Conservation (phyloP, 2,888 invertebrate genomes). For the Therioaphis trifolii region DNA sequence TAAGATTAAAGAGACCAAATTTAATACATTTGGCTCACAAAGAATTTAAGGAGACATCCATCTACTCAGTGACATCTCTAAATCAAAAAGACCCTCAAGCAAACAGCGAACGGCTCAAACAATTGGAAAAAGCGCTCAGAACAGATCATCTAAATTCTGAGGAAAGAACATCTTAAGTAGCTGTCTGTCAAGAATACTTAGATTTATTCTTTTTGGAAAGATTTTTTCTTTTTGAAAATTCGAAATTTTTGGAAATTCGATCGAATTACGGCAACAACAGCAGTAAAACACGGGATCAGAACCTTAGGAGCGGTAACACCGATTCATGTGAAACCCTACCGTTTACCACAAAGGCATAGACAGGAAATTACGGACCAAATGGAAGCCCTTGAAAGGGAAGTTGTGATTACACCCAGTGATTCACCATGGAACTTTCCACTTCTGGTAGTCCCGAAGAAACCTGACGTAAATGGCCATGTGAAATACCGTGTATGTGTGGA, state of each 20-base stretch:
- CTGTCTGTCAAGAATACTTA: background rate
- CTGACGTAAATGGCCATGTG: too few species aligned
- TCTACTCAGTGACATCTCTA: background rate
- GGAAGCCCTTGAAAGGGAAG: background rate
- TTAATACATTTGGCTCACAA: background rate
- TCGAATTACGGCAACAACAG: background rate
- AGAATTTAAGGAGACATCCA: background rate
- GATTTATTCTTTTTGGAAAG: background rate
- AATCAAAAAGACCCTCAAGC: background rate
- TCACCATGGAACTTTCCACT: constrained; percentile 52
- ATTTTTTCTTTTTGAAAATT: too few species aligned
- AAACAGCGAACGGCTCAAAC: background rate
- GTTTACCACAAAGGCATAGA: background rate
- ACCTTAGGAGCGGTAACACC: background rate
- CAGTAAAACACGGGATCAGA: constrained; percentile 4
- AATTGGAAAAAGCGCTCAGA: background rate
- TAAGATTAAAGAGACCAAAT: background rate
- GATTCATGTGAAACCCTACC: background rate
- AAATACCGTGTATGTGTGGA: too few species aligned
- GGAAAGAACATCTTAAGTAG: background rate
- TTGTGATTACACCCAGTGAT: background rate
- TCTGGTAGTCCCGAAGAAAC: too few species aligned
- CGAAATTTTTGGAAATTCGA: too few species aligned
- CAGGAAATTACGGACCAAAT: constrained; percentile 31
- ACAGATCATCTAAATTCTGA: background rate